Percentiles rank a stretch among this genome's conserved stretches.
Evolutionary conservation across 2,797 vertebrate species (phyloP).

Genomic region (Phalloptychus januarius): DNA sequence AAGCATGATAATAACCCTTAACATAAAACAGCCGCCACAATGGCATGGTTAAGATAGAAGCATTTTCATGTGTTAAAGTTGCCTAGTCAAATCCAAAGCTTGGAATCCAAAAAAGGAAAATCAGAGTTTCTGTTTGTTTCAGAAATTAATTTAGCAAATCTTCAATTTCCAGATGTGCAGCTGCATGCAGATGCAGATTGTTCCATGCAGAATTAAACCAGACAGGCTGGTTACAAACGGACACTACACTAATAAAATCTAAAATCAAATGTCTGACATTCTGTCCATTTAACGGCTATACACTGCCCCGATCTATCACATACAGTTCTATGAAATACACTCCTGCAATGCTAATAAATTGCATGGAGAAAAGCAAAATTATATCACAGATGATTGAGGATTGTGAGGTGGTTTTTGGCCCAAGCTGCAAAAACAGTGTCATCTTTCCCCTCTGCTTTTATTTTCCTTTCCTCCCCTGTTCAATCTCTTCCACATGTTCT

Average conservation of each 20-base stretch:
- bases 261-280: neutral
- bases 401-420: neutral
- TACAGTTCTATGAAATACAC: neutral
- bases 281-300: neutral
- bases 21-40: neutral
- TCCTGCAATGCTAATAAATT: neutral
- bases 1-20: neutral
- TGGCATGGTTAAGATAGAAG: neutral
- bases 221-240: neutral
- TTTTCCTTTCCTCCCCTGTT: conserved; percentile 11
- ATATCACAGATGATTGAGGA: neutral
- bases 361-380: neutral
- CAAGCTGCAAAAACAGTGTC: neutral
- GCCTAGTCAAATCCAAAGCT: neutral
- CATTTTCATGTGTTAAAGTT: neutral
- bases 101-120: no score
- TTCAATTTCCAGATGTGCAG: neutral
- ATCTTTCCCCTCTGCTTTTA: neutral
- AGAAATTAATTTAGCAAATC: neutral
- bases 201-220: neutral
- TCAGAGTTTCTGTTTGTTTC: no score
- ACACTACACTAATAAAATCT: neutral
- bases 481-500: conserved; percentile 46
- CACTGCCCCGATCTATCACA: no score
- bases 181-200: neutral